Evolutionary conservation across 2,797 vertebrate species (phyloP).

Genomic region (Lacerta viridis): DNA sequence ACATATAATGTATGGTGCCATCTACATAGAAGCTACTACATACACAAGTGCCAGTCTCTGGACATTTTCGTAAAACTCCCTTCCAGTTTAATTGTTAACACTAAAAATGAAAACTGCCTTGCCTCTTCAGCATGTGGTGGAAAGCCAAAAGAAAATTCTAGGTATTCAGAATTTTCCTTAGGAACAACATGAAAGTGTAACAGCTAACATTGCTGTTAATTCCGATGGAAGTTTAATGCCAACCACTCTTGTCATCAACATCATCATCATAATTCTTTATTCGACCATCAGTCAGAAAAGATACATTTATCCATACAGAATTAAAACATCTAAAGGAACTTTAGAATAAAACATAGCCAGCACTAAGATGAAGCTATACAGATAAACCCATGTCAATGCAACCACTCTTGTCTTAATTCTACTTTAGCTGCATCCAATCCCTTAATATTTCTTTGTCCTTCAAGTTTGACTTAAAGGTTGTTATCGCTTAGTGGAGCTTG

Average conservation of each 20-base stretch:
- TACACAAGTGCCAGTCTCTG: too few relatives aligned
- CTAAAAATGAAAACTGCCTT: too few relatives aligned
- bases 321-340: too few relatives aligned
- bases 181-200: background rate
- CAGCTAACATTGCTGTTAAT: background rate
- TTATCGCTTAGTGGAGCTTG: conserved; percentile 39
- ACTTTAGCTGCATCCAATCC: background rate
- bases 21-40: too few relatives aligned
- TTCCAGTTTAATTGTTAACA: too few relatives aligned
- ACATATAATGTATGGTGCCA: too few relatives aligned
- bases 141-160: background rate
- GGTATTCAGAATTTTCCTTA: background rate
- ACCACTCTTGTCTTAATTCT: background rate
- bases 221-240: background rate
- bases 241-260: background rate
- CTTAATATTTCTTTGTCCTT: conserved; percentile 10
- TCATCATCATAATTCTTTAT: too few relatives aligned
- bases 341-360: too few relatives aligned
- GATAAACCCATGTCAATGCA: background rate
- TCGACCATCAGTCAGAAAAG: too few relatives aligned
- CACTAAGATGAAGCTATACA: too few relatives aligned
- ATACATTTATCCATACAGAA: too few relatives aligned
- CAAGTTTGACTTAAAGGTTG: background rate
- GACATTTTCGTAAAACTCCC: too few relatives aligned
- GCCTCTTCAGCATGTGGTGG: background rate